Percentiles rank a stretch among this genome's conserved stretches.
Evolutionary conservation across 1,140 invertebrate species (phyloP).

Genomic region (Eupristina koningsbergeri): DNA sequence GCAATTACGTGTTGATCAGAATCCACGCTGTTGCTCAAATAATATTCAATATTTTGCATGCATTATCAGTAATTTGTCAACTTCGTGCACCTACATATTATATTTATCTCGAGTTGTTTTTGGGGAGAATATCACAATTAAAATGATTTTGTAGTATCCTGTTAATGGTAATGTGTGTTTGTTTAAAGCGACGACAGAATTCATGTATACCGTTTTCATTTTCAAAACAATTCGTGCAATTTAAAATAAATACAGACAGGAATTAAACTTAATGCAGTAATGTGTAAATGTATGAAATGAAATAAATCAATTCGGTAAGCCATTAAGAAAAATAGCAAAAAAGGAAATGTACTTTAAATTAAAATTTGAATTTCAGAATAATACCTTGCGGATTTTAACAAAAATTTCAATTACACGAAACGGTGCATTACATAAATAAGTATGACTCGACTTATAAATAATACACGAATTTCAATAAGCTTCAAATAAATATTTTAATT

Average conservation of each 20-base stretch:
- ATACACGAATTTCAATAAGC: background rate
- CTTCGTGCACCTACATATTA: too few relatives aligned
- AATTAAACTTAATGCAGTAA: background rate
- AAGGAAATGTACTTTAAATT: background rate
- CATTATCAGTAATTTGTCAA: too few relatives aligned
- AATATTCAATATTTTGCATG: too few relatives aligned
- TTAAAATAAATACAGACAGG: background rate
- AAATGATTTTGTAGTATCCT: too few relatives aligned
- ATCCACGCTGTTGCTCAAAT: too few relatives aligned
- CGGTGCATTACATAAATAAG: background rate
- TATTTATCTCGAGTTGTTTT: too few relatives aligned
- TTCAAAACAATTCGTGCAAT: background rate
- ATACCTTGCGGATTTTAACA: background rate
- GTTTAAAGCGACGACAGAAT: too few relatives aligned
- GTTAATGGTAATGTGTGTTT: too few relatives aligned
- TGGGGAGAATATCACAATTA: too few relatives aligned
- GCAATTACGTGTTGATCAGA: too few relatives aligned
- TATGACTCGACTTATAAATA: slow-evolving; percentile 16
- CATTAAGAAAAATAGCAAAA: background rate
- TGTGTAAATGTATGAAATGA: background rate
- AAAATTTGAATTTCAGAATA: slow-evolving; percentile 1
- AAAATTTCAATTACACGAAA: background rate
- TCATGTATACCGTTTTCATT: too few relatives aligned
- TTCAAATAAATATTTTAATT: slow-evolving; percentile 11
- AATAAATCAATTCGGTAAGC: background rate